Base-by-base conservation (phyloP, 2,113 vertebrate species). In the Conger conger region DNA sequence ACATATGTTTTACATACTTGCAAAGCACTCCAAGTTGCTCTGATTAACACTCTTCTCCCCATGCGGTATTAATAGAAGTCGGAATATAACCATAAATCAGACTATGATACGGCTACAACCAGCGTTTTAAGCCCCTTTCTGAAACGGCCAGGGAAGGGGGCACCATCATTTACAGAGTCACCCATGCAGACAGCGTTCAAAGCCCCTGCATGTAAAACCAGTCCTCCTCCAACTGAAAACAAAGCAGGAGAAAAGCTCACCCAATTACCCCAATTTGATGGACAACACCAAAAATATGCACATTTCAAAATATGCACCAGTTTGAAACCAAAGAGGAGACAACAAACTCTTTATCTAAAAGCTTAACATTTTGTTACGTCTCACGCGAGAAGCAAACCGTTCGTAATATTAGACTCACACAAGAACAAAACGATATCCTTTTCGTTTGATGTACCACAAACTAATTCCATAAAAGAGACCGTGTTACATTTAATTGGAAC, bases 241-340 rank as follows among this genome's bases (percentile, higher is more conserved):
- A 86, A 45, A 76, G 90, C 91, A 90, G 85, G 86, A 84, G 82
- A 35, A 40, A 42, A 84, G 89, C 83, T 89, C 85, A 57, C 76
- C 82, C 89, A 92, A 93, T 92, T 92, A 91, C 82, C 83, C 88
- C 85, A 88, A 83, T 90, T 87, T 92, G 89, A 80, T 85, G 89
- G 83, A 87, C 79, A 91, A 85, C 88, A 85, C 92, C 90, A n/a
- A n/a, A n/a, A n/a, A n/a, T n/a, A n/a, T n/a, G n/a, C n/a, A 91
- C 91, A 89, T 88, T 91, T 88, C 80, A 82, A 88, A 89, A 91
- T 89, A 87, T 84, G 87, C 87, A 89, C 63, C 80, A 77, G 90
- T 86, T 88, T 73, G n/a, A 73, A 73, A 73, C 6, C 13, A 7
- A 73, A 73, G 68, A 13, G 40, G 40, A 9, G 9, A 50, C 30